phyloP scores from a whole-genome alignment of 2,888 invertebrate genomes.

The Euplagia quadripunctaria region DNA sequence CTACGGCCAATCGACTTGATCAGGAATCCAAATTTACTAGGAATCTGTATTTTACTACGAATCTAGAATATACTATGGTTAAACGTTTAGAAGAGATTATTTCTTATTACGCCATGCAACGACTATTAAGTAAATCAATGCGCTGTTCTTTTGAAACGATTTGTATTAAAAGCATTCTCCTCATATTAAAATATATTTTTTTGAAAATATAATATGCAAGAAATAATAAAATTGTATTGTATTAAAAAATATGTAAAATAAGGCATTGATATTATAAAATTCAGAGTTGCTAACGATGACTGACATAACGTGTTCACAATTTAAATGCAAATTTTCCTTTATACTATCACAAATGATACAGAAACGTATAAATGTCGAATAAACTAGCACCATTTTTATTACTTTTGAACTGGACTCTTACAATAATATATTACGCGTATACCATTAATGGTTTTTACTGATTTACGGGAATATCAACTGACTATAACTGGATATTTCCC shows the following conservation, averaged over 20 bases:
- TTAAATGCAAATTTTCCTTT: slow-evolving; percentile 43
- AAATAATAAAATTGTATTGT: not conserved
- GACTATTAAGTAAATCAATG: too few relatives aligned
- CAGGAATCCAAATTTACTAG: not conserved
- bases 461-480: slow-evolving; percentile 15
- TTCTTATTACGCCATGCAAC: too few relatives aligned
- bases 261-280: slow-evolving; percentile 37
- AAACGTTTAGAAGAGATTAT: not conserved
- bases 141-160: too few relatives aligned
- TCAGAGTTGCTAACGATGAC: slow-evolving; percentile 31
- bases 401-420: slow-evolving; percentile 10
- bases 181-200: too few relatives aligned
- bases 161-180: too few relatives aligned
- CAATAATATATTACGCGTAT: slow-evolving; percentile 16
- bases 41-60: not conserved
- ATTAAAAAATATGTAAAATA: not conserved
- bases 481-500: not conserved
- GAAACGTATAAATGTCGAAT: slow-evolving; percentile 42
- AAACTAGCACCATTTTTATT: slow-evolving; percentile 41
- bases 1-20: not conserved
- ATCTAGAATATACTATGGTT: not conserved
- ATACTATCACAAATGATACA: slow-evolving; percentile 31
- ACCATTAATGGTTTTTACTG: slow-evolving; percentile 13
- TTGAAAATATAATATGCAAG: not conserved
- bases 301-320: slow-evolving; percentile 43